These are phyloP conservation scores for Podotricha telesiphe DNA, from an alignment of 2,888 invertebrate species.

Conservation along the genomic window DNA sequence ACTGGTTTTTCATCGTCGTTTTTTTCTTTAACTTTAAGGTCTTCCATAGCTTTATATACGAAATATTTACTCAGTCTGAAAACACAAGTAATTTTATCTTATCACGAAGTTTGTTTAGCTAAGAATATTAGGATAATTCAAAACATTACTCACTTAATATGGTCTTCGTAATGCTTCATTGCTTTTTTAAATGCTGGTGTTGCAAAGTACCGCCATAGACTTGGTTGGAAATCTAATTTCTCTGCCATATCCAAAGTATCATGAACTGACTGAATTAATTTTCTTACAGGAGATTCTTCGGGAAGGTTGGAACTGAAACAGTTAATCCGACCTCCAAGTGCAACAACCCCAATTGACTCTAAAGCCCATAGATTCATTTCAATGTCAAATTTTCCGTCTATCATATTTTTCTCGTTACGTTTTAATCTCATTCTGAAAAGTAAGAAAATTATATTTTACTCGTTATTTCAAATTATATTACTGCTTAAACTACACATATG, in stretches of 20 bases:
- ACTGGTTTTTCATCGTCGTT: slow-evolving; percentile 76
- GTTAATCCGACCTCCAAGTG: slow-evolving; percentile 66
- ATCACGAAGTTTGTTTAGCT: background rate
- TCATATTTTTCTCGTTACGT: slow-evolving; percentile 77
- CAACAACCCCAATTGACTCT: slow-evolving; percentile 79
- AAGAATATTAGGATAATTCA: background rate
- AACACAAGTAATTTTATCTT: background rate
- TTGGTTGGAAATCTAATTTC: slow-evolving; percentile 62
- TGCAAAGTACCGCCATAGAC: slow-evolving; percentile 58
- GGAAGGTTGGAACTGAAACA: slow-evolving; percentile 63
- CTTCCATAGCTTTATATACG: slow-evolving; percentile 55
- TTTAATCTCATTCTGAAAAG: slow-evolving; percentile 77
- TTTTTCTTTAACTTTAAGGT: slow-evolving; percentile 50
- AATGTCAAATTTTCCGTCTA: slow-evolving; percentile 80
- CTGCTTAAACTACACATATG: too few species aligned
- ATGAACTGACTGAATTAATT: slow-evolving; percentile 63
- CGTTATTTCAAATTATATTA: background rate
- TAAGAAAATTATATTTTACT: slow-evolving; percentile 1
- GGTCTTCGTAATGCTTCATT: slow-evolving; percentile 56
- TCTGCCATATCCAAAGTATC: slow-evolving; percentile 56
- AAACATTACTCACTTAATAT: slow-evolving; percentile 54
- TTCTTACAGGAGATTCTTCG: slow-evolving; percentile 61
- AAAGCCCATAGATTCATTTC: slow-evolving; percentile 86
- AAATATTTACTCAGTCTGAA: slow-evolving; percentile 55
- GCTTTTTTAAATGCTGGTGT: slow-evolving; percentile 59